Evolutionary conservation across 1,140 invertebrate genomes (phyloP), one percentile per base, ranked within the genome.

Genomic region (Atta colombica): DNA sequence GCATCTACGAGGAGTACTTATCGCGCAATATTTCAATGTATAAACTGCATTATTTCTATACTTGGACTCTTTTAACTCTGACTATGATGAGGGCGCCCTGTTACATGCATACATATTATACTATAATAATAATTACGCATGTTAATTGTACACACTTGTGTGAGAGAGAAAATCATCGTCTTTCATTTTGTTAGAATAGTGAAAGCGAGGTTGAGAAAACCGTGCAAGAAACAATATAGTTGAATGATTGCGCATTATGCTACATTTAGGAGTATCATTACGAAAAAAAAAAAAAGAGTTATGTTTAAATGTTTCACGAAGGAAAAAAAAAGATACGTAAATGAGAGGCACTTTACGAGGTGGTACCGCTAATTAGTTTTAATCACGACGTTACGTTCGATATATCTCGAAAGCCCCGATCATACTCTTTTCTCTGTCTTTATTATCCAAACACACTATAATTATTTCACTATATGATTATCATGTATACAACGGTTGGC

Each of bases 301-400:
- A 18, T 16, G 18, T 31, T 75, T 61, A 49, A 25, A 61, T 21
- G 16, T 49, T 49, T 1, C 1, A 21, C 1, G n/a, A 49, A 18
- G 55, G 18, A 55, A 7, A 21, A 75, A 16, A 49, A 8, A 31
- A 31, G 18, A 77, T 31, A 25, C 49, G 14, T 55, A 55, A 39
- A 69, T 60, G 68, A 61, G 80, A 45, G 80, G 25, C 55, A 35
- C 39, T 82, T 82, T 82, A 31, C 68, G 55, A 74, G 68, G 39
- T 45, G 58, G 68, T 74, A 60, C 25, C 69, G 78, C 68, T 82
- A 82, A 82, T 82, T 82, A 74, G 53, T 75, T 84, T 74, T 84
- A 84, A 84, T 84, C 69, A 39, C 58, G 39, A 25, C 39, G 68
- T 72, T 82, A 58, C 25, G 21, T 45, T 16, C 51, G 31, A 49